phyloP scores from a whole-genome alignment of 2,888 invertebrate species.

The Cheilosia grossa region DNA sequence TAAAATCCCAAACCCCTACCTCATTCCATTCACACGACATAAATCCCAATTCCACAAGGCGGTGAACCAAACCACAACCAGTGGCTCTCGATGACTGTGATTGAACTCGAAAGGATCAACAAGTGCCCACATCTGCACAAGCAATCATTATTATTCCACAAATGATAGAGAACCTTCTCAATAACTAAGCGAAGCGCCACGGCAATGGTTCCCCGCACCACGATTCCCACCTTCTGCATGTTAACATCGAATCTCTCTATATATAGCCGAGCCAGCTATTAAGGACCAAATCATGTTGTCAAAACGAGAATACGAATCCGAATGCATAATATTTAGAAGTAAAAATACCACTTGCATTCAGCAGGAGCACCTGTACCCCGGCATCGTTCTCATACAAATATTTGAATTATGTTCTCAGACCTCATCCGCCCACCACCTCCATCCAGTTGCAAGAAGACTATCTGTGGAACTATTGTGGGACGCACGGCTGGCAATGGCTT shows the following conservation, averaged over 20 bases:
- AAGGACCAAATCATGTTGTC: constrained; percentile 69
- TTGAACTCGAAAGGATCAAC: constrained; percentile 62
- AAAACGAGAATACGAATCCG: constrained; percentile 64
- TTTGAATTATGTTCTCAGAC: constrained; percentile 63
- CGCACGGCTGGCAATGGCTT: constrained; percentile 7
- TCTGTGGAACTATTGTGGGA: constrained; percentile 36
- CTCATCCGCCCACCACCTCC: background rate
- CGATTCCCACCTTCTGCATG: background rate
- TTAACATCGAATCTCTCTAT: constrained; percentile 2
- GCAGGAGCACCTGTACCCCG: constrained; percentile 8
- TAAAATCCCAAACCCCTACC: too few species aligned
- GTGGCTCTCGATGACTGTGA: constrained; percentile 33
- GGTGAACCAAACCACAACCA: constrained; percentile 26
- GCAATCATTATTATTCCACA: constrained; percentile 10
- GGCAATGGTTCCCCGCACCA: background rate
- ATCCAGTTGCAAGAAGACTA: background rate
- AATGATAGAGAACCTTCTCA: constrained; percentile 9
- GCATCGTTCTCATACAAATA: constrained; percentile 38
- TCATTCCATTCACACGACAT: background rate
- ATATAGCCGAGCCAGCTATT: constrained; percentile 36
- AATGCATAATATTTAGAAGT: constrained; percentile 60
- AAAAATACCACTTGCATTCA: constrained; percentile 13
- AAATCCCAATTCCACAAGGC: constrained; percentile 45
- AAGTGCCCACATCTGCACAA: constrained; percentile 29
- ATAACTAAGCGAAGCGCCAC: constrained; percentile 24